phyloP scores from a whole-genome alignment of 2,797 vertebrate species.

The Pangasius krempfi region DNA sequence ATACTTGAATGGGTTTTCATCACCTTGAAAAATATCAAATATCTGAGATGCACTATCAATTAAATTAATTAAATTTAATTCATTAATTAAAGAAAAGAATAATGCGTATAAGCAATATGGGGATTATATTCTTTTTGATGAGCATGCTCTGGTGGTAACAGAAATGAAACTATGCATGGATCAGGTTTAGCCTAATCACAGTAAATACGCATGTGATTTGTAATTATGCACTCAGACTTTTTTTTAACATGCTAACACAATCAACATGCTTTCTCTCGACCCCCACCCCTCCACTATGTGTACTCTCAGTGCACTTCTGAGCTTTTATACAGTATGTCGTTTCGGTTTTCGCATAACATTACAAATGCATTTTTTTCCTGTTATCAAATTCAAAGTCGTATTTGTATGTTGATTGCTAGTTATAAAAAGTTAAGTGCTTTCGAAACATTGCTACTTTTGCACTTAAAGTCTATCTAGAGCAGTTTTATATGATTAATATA shows the following conservation, averaged over 20 bases:
- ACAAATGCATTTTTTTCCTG: background rate
- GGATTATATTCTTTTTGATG: constrained; percentile 12
- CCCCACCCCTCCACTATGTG: background rate
- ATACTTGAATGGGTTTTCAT: background rate
- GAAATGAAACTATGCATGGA: constrained; percentile 43
- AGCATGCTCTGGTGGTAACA: constrained; percentile 35
- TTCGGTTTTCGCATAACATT: background rate
- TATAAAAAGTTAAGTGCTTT: constrained; percentile 3
- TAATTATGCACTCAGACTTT: constrained; percentile 18
- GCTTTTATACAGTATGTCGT: background rate
- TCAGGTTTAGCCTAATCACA: constrained; percentile 16
- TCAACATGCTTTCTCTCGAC: background rate
- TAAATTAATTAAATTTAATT: background rate
- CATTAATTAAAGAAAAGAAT: background rate
- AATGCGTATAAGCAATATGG: constrained; percentile 43
- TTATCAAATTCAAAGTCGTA: background rate
- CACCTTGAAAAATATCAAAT: constrained; percentile 14
- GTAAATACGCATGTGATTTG: constrained; percentile 38
- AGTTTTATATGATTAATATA: background rate
- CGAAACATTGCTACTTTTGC: constrained; percentile 32
- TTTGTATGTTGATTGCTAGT: constrained; percentile 9
- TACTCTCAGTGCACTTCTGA: background rate
- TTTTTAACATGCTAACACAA: constrained; percentile 2
- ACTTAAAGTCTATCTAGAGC: constrained; percentile 31
- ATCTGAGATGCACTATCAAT: background rate